These are phyloP conservation scores for Myzus persicae DNA, from an alignment of 1,140 invertebrate species.

Conservation along the genomic window DNA sequence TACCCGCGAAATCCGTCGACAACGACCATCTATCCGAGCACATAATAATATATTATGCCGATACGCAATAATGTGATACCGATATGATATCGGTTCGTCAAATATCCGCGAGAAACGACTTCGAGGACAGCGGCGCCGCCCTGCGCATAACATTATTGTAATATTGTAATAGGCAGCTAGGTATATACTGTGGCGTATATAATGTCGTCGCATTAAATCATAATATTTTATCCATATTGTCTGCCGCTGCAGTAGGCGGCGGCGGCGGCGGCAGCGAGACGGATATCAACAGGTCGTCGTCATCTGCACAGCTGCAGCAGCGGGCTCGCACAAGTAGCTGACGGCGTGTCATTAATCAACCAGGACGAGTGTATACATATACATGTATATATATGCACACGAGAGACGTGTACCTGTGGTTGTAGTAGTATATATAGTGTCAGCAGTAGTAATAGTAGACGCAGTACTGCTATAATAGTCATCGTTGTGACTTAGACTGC, in stretches of 20 bases:
- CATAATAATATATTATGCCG: too few relatives aligned
- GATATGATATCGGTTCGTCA: too few relatives aligned
- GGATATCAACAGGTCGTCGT: slow-evolving; percentile 35
- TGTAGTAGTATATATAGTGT: background rate
- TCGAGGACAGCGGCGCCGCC: background rate
- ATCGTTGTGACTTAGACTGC: background rate
- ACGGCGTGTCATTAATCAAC: slow-evolving; percentile 40
- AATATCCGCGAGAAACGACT: background rate
- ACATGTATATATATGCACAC: background rate
- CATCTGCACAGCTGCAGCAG: background rate
- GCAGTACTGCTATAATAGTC: background rate
- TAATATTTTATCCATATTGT: too few relatives aligned
- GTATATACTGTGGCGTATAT: background rate
- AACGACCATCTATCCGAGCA: too few relatives aligned
- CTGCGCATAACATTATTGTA: background rate
- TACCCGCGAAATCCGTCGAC: too few relatives aligned
- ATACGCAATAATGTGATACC: too few relatives aligned
- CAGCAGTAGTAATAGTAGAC: background rate
- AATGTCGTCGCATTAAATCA: too few relatives aligned
- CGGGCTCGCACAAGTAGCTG: background rate
- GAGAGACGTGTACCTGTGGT: background rate
- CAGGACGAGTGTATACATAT: slow-evolving; percentile 12
- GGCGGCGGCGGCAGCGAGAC: background rate
- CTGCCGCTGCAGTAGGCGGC: background rate
- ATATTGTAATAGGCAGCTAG: background rate